Base-by-base conservation (phyloP, 2,797 vertebrate genomes). In the Crenuchus spilurus region DNA sequence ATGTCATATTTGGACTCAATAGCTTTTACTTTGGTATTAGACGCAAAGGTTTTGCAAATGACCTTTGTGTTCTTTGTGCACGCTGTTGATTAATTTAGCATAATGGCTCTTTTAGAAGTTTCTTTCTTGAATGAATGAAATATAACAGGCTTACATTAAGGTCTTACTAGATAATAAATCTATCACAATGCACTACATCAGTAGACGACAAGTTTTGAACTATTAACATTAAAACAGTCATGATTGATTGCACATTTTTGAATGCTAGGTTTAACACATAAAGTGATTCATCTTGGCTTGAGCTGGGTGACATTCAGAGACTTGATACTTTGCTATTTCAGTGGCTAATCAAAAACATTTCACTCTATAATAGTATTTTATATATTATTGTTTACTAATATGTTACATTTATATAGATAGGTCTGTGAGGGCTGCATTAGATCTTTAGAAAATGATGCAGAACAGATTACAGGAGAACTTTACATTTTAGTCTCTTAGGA, bases 191-290 rank as follows among this genome's bases (percentile, higher is more conserved):
- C 57, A 6, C 24, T 44, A 37, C 22, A 54, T 26, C 82, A 88
- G 85, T 84, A 84, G 74, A 73, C 1, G 75, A 46, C 74, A 39
- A 26, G 33, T 85, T 80, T 81, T 80, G 76, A 83, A 73, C 72
- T 60, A 76, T 87, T 86, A 87, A 86, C 82, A 87, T 90, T 86
- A 86, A 87, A 88, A 87, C 80, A 79, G 58, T 74, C 52, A 35
- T 55, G 57, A 87, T 74, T 86, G 83, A 88, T 80, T 69, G 84
- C 70, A 60, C 79, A 70, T 72, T 58, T 87, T 84, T 85, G 83
- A 86, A 87, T 82, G 68, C 80, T 79, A 86, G 80, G 84, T 86
- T 83, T 72, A 77, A 81, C 83, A 84, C 81, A 71, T 64, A 82
- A n/a, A 87, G 72, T 72, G 79, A 82, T 83, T 86, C 54, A 71